These are phyloP conservation scores for Rhinogobio ventralis DNA, from an alignment of 2,797 vertebrate genomes.

Conservation along the genomic window DNA sequence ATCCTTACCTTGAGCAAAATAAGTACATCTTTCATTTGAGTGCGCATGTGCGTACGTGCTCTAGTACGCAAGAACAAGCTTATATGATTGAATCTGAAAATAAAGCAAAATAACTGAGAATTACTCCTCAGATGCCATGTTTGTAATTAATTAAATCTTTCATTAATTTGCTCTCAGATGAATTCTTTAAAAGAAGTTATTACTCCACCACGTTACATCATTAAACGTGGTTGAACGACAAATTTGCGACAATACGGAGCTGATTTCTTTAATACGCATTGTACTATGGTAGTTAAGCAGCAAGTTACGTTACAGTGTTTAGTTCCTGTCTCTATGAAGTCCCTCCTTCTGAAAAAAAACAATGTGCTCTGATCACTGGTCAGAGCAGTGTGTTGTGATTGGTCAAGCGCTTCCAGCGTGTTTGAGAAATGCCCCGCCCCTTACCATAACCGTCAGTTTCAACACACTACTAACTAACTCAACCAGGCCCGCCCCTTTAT, in stretches of 20 bases:
- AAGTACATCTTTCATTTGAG: no score
- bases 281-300: neutral
- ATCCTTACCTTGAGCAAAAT: neutral
- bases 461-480: no score
- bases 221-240: neutral
- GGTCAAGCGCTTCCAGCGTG: no score
- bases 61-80: neutral
- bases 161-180: no score
- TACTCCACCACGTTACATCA: neutral
- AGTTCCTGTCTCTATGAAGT: neutral
- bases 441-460: no score
- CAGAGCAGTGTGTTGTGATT: no score
- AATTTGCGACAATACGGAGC: neutral
- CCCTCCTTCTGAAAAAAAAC: no score
- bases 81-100: neutral
- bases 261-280: neutral
- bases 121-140: neutral
- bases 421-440: no score
- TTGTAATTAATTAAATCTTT: neutral
- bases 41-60: fast-evolving
- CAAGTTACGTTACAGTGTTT: neutral
- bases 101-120: neutral
- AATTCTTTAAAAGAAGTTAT: neutral
- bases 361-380: no score
- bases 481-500: no score